phyloP scores from a whole-genome alignment of 2,797 vertebrate genomes.

The Apodemus agrarius region DNA sequence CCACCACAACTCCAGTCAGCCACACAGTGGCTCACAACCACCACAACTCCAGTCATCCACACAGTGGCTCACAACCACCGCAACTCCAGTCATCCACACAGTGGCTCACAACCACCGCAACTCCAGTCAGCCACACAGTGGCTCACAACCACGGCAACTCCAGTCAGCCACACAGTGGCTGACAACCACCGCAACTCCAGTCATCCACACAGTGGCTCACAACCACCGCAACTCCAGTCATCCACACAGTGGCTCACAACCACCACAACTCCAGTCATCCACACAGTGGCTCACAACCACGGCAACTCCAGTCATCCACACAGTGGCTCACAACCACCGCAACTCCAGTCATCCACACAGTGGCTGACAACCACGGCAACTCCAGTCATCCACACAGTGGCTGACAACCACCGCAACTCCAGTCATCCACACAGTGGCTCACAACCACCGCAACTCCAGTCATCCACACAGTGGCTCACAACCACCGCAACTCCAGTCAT shows the following conservation, averaged over 20 bases:
- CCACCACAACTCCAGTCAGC: not conserved
- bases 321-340: not conserved
- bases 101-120: not conserved
- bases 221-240: not conserved
- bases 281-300: not conserved
- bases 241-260: not conserved
- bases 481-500: not conserved
- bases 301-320: not conserved
- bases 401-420: not conserved
- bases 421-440: not conserved
- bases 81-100: not conserved
- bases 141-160: not conserved
- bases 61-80: not conserved
- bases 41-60: not conserved
- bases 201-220: not conserved
- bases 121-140: not conserved
- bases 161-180: not conserved
- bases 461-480: not conserved
- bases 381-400: not conserved
- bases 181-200: not conserved
- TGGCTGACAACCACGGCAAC: not conserved
- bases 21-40: not conserved
- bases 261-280: not conserved
- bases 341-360: not conserved
- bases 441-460: not conserved